Conservation (phyloP, 2,113 vertebrate genomes). For the Etia nguti region DNA sequence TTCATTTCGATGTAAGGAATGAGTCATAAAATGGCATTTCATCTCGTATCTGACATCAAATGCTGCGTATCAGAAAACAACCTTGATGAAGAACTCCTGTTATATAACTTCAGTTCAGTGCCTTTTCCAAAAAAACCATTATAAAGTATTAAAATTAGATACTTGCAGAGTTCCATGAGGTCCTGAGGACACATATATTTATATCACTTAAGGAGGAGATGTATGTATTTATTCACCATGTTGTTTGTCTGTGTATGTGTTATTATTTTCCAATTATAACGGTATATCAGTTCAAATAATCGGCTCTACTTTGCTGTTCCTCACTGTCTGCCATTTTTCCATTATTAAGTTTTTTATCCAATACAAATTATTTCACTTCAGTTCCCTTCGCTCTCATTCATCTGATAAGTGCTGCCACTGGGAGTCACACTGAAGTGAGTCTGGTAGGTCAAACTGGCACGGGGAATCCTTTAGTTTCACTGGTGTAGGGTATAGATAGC, state of each 20-base stretch:
- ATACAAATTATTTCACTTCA: background rate
- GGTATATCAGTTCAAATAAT: background rate
- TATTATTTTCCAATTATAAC: background rate
- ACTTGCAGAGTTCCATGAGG: background rate
- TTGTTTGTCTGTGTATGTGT: background rate
- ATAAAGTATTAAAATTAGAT: background rate
- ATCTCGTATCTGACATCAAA: background rate
- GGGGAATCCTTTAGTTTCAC: background rate
- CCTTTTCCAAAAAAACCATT: background rate
- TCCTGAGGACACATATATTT: background rate
- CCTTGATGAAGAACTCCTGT: background rate
- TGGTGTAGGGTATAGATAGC: background rate
- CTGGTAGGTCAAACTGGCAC: background rate
- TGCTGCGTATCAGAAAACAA: background rate
- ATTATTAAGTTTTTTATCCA: background rate
- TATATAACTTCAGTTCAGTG: background rate
- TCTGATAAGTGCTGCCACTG: background rate
- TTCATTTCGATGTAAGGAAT: background rate
- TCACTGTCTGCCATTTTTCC: background rate
- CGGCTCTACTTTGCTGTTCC: background rate
- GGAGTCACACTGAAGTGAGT: background rate
- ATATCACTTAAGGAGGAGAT: background rate
- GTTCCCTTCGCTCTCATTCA: background rate
- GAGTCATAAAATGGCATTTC: background rate
- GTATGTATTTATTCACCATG: background rate